These are phyloP conservation scores for Phaetusa simplex DNA, from an alignment of 2,113 vertebrate genomes.

Conservation along the genomic window DNA sequence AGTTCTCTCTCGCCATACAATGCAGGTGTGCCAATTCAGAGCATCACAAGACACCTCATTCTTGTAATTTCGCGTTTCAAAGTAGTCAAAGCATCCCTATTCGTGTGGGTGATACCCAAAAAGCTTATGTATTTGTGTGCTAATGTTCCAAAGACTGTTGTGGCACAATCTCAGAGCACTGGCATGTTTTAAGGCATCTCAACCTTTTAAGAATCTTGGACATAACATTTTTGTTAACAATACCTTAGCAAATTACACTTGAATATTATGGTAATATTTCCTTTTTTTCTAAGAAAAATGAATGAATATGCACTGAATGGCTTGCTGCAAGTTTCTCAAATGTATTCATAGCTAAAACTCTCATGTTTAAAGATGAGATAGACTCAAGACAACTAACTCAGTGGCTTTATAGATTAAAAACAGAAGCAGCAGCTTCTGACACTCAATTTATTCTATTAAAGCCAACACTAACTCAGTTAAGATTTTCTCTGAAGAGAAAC, in stretches of 20 bases:
- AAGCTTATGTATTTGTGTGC: background rate
- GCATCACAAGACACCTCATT: background rate
- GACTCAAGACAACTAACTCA: background rate
- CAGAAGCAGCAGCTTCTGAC: background rate
- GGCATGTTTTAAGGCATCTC: background rate
- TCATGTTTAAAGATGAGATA: conserved; percentile 12
- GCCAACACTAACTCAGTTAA: background rate
- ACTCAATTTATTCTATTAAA: background rate
- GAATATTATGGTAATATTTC: background rate
- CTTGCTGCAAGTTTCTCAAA: background rate
- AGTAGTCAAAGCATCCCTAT: background rate
- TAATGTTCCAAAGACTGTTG: background rate
- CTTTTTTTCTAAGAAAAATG: background rate
- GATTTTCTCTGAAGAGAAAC: background rate
- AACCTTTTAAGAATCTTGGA: background rate
- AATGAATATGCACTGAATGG: background rate
- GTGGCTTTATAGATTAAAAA: background rate
- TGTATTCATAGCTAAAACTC: background rate
- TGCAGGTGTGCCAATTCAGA: background rate
- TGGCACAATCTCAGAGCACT: background rate
- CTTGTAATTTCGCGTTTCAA: background rate
- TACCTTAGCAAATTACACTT: background rate
- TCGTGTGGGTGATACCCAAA: background rate
- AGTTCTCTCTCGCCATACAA: background rate
- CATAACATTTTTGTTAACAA: background rate